Conservation (phyloP, 2,113 vertebrate species). For the Etia nguti region DNA sequence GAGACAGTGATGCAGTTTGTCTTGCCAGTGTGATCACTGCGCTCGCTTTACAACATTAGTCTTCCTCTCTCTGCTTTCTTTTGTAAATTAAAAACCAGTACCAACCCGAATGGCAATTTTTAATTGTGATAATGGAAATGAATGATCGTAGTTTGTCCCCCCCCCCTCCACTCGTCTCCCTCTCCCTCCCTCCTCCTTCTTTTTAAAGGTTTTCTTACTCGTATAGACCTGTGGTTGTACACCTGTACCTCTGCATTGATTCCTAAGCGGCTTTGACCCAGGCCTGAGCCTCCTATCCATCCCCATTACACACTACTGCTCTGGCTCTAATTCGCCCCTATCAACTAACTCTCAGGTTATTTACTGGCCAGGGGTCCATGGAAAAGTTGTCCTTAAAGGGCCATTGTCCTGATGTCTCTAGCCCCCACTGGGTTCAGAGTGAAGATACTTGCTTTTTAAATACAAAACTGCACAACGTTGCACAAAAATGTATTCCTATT, state of each 20-base stretch:
- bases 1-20: constrained; percentile 40
- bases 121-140: constrained; percentile 75
- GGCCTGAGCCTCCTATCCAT: constrained; percentile 76
- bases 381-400: constrained; percentile 59
- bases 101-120: constrained; percentile 42
- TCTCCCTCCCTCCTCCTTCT: not conserved
- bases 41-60: constrained; percentile 50
- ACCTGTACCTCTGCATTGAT: constrained; percentile 77
- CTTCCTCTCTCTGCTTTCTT: constrained; percentile 57
- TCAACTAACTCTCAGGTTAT: constrained; percentile 74
- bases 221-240: constrained; percentile 61
- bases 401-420: constrained; percentile 16
- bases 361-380: constrained; percentile 62
- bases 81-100: constrained; percentile 63
- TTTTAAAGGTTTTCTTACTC: constrained; percentile 52
- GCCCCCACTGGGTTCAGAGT: not conserved
- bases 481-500: not conserved
- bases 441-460: not conserved
- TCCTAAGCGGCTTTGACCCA: constrained; percentile 72
- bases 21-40: constrained; percentile 36
- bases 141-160: constrained; percentile 54
- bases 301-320: constrained; percentile 74
- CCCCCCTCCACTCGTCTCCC: not conserved
- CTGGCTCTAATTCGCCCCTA: constrained; percentile 74
- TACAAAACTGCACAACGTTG: not conserved